A percentile compares a stretch with the other conserved stretches of the same genome.
Evolutionary conservation across 2,888 invertebrate species (phyloP).

Genomic region (Trissoscelio sp.): DNA sequence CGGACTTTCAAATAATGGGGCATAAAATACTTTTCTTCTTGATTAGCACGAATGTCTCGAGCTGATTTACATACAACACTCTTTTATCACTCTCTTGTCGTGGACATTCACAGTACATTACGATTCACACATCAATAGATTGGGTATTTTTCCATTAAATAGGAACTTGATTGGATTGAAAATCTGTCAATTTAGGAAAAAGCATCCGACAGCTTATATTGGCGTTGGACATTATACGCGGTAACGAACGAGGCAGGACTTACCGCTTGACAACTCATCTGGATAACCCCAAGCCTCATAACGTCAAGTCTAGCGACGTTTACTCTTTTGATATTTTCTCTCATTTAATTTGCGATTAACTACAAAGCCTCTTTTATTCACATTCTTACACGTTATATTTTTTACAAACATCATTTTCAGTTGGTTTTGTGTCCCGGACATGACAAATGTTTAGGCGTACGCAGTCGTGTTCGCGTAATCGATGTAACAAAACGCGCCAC

Average conservation of each 20-base stretch:
- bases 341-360: slow-evolving; percentile 72
- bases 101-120: slow-evolving; percentile 64
- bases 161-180: slow-evolving; percentile 83
- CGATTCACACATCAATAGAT: slow-evolving; percentile 79
- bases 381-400: slow-evolving; percentile 59
- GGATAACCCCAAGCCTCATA: slow-evolving; percentile 75
- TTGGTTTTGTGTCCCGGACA: slow-evolving; percentile 14
- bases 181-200: slow-evolving; percentile 83
- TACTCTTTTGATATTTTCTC: slow-evolving; percentile 72
- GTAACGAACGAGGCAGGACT: slow-evolving; percentile 77
- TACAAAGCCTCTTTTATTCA: slow-evolving; percentile 61
- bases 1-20: slow-evolving; percentile 40
- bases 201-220: slow-evolving; percentile 82
- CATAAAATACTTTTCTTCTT: slow-evolving; percentile 55
- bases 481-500: slow-evolving; percentile 7
- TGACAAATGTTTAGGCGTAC: slow-evolving; percentile 27
- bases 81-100: slow-evolving; percentile 66
- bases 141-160: slow-evolving; percentile 83
- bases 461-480: background rate
- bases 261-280: slow-evolving; percentile 80
- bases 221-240: slow-evolving; percentile 81
- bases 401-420: slow-evolving; percentile 44
- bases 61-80: slow-evolving; percentile 62
- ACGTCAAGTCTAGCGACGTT: slow-evolving; percentile 72
- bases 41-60: slow-evolving; percentile 66